Evolutionary conservation across 1,140 invertebrate species (phyloP).

Genomic region (Plectrocnemia conspersa): DNA sequence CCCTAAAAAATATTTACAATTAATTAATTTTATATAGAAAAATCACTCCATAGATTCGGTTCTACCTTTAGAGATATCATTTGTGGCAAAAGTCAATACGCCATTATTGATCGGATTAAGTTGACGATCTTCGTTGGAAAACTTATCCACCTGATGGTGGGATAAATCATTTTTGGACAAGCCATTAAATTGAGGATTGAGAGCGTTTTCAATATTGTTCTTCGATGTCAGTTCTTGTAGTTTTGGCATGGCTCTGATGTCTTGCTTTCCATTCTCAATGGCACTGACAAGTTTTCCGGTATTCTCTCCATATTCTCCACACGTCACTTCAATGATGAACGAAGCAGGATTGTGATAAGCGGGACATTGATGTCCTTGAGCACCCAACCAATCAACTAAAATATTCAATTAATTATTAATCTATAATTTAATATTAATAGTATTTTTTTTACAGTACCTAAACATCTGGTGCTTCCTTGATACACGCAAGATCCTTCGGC

Average conservation of each 20-base stretch:
- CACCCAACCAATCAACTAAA: constrained; percentile 78
- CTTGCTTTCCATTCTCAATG: constrained; percentile 74
- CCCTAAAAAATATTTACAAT: constrained; percentile 18
- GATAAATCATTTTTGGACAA: constrained; percentile 46
- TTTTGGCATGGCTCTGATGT: constrained; percentile 49
- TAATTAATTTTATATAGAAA: constrained; percentile 8
- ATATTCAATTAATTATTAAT: constrained; percentile 16
- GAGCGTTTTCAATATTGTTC: constrained; percentile 43
- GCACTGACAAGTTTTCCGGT: constrained; percentile 77
- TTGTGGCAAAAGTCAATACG: constrained; percentile 56
- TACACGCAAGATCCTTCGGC: constrained; percentile 94
- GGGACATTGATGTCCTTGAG: constrained; percentile 80
- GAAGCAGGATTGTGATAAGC: constrained; percentile 96
- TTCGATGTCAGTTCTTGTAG: constrained; percentile 61
- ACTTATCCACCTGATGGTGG: constrained; percentile 44
- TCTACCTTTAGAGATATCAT: constrained; percentile 63
- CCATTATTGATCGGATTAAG: constrained; percentile 47
- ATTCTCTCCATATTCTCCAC: constrained; percentile 91
- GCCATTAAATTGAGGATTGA: constrained; percentile 39
- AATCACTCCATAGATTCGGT: neutral
- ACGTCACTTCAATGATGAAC: constrained; percentile 92
- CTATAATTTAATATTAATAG: constrained; percentile 8
- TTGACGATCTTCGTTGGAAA: constrained; percentile 39
- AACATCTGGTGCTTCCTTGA: constrained; percentile 75
- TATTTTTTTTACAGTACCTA: constrained; percentile 45